Conservation (phyloP, 30 jellyfish, hydroid and myxozoan species). For the Turritopsis dohrnii region DNA sequence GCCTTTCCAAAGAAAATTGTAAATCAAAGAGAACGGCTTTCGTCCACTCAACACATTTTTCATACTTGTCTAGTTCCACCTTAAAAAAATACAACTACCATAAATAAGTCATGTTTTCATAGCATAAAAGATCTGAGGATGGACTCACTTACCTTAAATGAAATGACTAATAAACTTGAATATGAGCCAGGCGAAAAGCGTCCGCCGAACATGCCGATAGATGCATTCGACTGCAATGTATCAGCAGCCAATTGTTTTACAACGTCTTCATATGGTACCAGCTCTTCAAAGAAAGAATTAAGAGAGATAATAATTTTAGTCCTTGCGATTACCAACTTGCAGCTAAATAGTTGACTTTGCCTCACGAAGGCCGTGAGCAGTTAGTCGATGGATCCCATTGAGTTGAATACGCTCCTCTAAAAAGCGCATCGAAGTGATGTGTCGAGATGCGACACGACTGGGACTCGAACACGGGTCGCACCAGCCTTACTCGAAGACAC, state of each 20-base stretch:
- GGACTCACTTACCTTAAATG: conserved; percentile 54
- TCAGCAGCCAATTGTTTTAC: conserved; percentile 92
- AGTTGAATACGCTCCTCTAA: too few species aligned
- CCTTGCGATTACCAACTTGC: too few species aligned
- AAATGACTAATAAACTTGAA: conserved; percentile 51
- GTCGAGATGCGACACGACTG: too few species aligned
- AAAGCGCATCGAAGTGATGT: too few species aligned
- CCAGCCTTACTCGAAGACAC: too few species aligned
- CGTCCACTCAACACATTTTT: conserved; percentile 84
- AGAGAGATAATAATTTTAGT: too few species aligned
- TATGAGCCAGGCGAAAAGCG: conserved; percentile 83
- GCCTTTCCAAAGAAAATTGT: conserved; percentile 76
- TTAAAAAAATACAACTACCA: conserved; percentile 25
- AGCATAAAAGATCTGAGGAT: not conserved
- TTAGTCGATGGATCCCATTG: too few species aligned
- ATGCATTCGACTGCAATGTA: conserved; percentile 58
- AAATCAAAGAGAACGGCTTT: conserved; percentile 60
- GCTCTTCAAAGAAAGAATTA: conserved; percentile 32
- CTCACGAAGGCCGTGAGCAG: too few species aligned
- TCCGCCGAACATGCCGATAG: conserved; percentile 72
- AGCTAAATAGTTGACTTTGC: too few species aligned
- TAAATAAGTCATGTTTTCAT: too few species aligned
- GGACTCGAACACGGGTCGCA: too few species aligned
- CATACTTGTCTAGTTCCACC: conserved; percentile 87
- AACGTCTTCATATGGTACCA: conserved; percentile 86